Base-by-base conservation (phyloP, 2,888 invertebrate genomes). In the Aradus depressus region DNA sequence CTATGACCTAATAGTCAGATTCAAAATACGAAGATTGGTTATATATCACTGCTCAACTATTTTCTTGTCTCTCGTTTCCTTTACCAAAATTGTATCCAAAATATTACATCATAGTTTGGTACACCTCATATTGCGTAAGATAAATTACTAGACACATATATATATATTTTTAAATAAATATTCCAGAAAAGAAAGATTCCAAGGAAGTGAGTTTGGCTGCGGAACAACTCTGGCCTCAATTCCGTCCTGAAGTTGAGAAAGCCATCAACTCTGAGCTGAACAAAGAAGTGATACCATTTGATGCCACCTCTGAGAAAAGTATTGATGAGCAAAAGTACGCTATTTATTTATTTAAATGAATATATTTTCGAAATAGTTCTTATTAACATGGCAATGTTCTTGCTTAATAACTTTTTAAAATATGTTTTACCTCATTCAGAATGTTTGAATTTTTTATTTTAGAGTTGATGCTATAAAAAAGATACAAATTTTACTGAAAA, bases 321-420 rank as follows among this genome's bases (percentile, higher is more conserved):
- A 82, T 90, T 53, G 90, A 93, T 62, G 84, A 90, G 64, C 92
- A 93, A 71, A 90, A 85, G 89, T 88, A 71, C 66, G 72, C 68
- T 44, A 23, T 37, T 26, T 39, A 14, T 3, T n/a, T n/a, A n/a
- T n/a, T n/a, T n/a, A 6, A 34, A 34, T 34, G 5, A 4, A 6
- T 18, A 34, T 12, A 34, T 6, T 34, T 26, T 16, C 18, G 3
- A 3, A 10, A 37, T 37, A 28, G 8, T 28, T 28, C 31, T 28
- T 10, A 28, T 10, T 28, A 10, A 28, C 8, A 8, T 28, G n/a
- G n/a, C 31, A 28, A 28, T 10, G n/a, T n/a, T n/a, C n/a, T n/a
- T n/a, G n/a, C n/a, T n/a, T n/a, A n/a, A n/a, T n/a, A n/a, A n/a
- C n/a, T n/a, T n/a, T n/a, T 28, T 3, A 44, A 6, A 16, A 8